Conservation (phyloP, 2,888 invertebrate genomes). For the Exocentrus adspersus region DNA sequence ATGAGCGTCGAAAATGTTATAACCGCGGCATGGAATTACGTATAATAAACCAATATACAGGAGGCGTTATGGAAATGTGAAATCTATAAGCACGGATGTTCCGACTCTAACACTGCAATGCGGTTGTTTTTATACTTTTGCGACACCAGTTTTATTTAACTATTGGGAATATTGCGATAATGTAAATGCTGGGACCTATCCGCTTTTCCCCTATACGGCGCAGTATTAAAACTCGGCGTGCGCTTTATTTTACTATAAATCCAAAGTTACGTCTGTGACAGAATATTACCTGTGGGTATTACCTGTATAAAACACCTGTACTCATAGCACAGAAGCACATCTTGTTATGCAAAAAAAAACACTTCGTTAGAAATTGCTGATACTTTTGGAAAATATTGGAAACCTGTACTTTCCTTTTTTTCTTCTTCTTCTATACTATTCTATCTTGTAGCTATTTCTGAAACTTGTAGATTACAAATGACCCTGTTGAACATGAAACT, state of each 20-base stretch:
- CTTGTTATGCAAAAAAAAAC: no score
- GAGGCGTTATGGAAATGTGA: slow-evolving; percentile 56
- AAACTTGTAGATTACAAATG: slow-evolving; percentile 28
- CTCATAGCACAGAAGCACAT: no score
- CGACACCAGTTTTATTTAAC: slow-evolving; percentile 48
- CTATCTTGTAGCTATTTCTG: no score
- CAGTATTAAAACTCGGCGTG: neutral
- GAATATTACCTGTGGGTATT: no score
- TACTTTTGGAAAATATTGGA: no score
- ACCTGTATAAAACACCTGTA: no score
- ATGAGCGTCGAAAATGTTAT: slow-evolving; percentile 33
- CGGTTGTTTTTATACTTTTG: slow-evolving; percentile 52
- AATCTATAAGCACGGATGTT: slow-evolving; percentile 54
- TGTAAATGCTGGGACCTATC: slow-evolving; percentile 16
- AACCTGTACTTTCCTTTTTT: no score
- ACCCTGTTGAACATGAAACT: slow-evolving; percentile 36
- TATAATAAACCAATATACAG: slow-evolving; percentile 55
- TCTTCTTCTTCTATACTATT: no score
- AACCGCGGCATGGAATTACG: slow-evolving; percentile 52
- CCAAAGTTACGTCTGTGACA: neutral
- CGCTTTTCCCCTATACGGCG: neutral
- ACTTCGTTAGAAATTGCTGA: no score
- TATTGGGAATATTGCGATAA: slow-evolving; percentile 36
- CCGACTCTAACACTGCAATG: slow-evolving; percentile 52
- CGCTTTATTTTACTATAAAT: neutral